These are phyloP conservation scores for Mus spicilegus DNA, from an alignment of 2,113 vertebrate species.

Conservation along the genomic window DNA sequence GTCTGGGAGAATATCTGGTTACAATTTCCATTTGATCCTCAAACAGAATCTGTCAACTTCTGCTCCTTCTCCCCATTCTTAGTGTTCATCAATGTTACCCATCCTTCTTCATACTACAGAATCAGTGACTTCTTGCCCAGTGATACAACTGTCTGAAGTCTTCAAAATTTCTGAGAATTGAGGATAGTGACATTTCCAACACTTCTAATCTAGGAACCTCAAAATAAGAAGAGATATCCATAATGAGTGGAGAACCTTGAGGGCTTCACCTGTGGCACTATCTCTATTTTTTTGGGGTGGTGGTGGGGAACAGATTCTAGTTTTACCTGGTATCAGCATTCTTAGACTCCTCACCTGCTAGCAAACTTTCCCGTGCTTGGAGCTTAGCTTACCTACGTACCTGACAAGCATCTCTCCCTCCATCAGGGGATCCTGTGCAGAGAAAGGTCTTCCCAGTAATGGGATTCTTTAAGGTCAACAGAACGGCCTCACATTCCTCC, in stretches of 20 bases:
- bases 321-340: background rate
- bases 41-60: background rate
- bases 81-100: background rate
- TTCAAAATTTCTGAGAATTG: background rate
- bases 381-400: slow-evolving; percentile 78
- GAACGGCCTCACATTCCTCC: slow-evolving; percentile 86
- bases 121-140: background rate
- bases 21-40: background rate
- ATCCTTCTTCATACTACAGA: background rate
- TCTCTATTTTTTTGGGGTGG: background rate
- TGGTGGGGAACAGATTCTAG: background rate
- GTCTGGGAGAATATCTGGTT: background rate
- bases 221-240: background rate
- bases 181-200: background rate
- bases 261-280: background rate
- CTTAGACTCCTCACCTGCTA: background rate
- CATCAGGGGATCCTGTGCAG: slow-evolving; percentile 92
- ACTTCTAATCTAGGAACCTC: background rate
- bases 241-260: background rate
- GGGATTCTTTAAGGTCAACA: slow-evolving; percentile 85
- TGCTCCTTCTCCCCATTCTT: background rate
- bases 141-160: background rate
- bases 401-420: slow-evolving; percentile 93
- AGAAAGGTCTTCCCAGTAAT: slow-evolving; percentile 85
- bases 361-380: background rate